A percentile compares a stretch with the other conserved stretches of the same genome.
These are phyloP conservation scores for Congeria kusceri DNA, from an alignment of 2,888 invertebrate species.

Conservation along the genomic window DNA sequence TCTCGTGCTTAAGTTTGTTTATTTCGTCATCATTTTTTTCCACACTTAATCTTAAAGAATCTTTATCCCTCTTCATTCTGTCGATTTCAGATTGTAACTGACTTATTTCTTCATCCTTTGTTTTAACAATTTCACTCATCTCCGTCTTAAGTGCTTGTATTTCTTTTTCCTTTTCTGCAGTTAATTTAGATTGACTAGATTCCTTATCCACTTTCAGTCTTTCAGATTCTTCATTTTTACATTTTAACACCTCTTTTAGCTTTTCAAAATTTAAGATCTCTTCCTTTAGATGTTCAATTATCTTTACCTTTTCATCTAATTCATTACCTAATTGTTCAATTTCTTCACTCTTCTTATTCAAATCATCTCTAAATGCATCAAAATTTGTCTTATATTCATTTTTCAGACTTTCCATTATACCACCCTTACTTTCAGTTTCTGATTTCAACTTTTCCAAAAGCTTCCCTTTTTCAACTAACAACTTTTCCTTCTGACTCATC, in stretches of 20 bases:
- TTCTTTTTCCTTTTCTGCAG: slow-evolving; percentile 5
- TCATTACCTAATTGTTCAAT: slow-evolving; percentile 38
- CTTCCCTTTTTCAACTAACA: slow-evolving; percentile 39
- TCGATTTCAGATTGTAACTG: slow-evolving; percentile 32
- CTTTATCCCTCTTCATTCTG: slow-evolving; percentile 38
- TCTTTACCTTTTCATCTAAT: slow-evolving; percentile 29
- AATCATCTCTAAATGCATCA: slow-evolving; percentile 18
- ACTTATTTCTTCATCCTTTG: slow-evolving; percentile 17
- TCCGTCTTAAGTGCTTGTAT: slow-evolving; percentile 1
- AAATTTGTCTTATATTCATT: slow-evolving; percentile 1
- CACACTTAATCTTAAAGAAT: slow-evolving; percentile 39
- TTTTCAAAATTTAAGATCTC: slow-evolving; percentile 21
- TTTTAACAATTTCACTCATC: slow-evolving; percentile 13
- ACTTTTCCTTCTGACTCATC: slow-evolving; percentile 30
- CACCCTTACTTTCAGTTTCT: background rate
- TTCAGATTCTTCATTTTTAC: slow-evolving; percentile 1
- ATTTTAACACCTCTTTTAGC: background rate
- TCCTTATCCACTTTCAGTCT: slow-evolving; percentile 1
- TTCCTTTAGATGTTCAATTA: slow-evolving; percentile 41
- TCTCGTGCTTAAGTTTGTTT: slow-evolving; percentile 30
- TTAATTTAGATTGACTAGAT: slow-evolving; percentile 4
- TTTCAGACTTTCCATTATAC: slow-evolving; percentile 1
- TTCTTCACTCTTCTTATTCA: slow-evolving; percentile 18
- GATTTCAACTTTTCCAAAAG: slow-evolving; percentile 17
- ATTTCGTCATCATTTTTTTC: slow-evolving; percentile 45